Conservation (phyloP, 1,140 invertebrate species). For the Elymnias hypermnestra region DNA sequence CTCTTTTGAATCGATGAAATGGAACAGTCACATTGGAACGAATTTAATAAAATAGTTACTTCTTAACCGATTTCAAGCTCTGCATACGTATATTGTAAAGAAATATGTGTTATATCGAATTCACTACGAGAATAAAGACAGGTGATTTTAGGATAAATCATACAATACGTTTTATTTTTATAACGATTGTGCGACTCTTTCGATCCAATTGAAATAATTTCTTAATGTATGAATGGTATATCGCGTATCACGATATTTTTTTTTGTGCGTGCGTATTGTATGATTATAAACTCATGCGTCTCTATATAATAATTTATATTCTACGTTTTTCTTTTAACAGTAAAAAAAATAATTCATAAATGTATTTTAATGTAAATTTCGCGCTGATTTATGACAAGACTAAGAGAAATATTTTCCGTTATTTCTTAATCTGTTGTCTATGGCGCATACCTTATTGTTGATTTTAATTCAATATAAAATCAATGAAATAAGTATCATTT, state of each 20-base stretch:
- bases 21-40: too few relatives aligned
- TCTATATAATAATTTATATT: slow-evolving; percentile 26
- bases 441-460: too few relatives aligned
- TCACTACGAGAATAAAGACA: slow-evolving; percentile 26
- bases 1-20: too few relatives aligned
- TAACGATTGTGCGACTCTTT: too few relatives aligned
- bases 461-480: too few relatives aligned
- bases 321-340: slow-evolving; percentile 33
- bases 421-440: slow-evolving; percentile 28
- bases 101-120: neutral
- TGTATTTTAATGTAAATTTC: slow-evolving; percentile 14
- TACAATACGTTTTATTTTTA: too few relatives aligned
- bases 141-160: slow-evolving; percentile 16
- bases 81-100: neutral
- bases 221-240: slow-evolving; percentile 12
- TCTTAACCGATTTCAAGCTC: neutral
- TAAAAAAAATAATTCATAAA: slow-evolving; percentile 11
- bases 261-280: slow-evolving; percentile 14
- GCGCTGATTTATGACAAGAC: slow-evolving; percentile 10
- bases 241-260: slow-evolving; percentile 15
- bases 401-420: neutral
- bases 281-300: slow-evolving; percentile 13
- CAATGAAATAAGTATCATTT: too few relatives aligned
- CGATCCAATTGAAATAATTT: slow-evolving; percentile 3
- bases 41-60: too few relatives aligned